Percentiles rank a stretch among this genome's conserved stretches.
Conservation (phyloP, 2,888 invertebrate species). For the Carterocephalus palaemon region DNA sequence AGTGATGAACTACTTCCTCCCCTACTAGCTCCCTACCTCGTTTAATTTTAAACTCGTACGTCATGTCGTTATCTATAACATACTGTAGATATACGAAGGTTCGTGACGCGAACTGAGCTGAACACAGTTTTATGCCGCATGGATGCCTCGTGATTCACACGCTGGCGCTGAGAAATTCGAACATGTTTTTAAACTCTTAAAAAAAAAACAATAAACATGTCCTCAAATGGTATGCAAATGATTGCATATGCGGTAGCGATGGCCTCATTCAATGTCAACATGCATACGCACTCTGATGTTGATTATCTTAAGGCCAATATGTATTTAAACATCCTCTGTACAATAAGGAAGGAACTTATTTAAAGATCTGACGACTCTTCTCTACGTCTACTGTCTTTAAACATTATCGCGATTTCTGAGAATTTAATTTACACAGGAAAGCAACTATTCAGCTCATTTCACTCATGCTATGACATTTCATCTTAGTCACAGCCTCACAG, state of each 20-base stretch:
- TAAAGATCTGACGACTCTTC: slow-evolving; percentile 8
- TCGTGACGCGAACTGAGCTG: slow-evolving; percentile 12
- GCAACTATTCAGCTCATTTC: slow-evolving; percentile 18
- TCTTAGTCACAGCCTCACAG: slow-evolving; percentile 6
- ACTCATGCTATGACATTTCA: slow-evolving; percentile 1
- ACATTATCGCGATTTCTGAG: slow-evolving; percentile 10
- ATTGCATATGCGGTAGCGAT: slow-evolving; percentile 15
- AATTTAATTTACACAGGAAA: slow-evolving; percentile 15
- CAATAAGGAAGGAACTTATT: slow-evolving; percentile 3
- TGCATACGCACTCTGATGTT: slow-evolving; percentile 12
- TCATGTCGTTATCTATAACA: slow-evolving; percentile 6
- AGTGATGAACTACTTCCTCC: slow-evolving; percentile 26
- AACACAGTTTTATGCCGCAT: slow-evolving; percentile 7
- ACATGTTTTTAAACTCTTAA: background rate
- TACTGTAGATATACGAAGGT: slow-evolving; percentile 4
- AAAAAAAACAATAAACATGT: slow-evolving; percentile 1
- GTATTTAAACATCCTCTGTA: slow-evolving; percentile 18
- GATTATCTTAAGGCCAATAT: slow-evolving; percentile 19
- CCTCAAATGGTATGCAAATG: slow-evolving; percentile 10
- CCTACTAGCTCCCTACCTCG: slow-evolving; percentile 22
- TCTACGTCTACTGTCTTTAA: slow-evolving; percentile 20
- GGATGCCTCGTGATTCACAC: slow-evolving; percentile 1
- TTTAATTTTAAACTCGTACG: slow-evolving; percentile 25
- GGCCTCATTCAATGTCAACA: slow-evolving; percentile 18
- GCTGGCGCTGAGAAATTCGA: background rate